These are phyloP conservation scores for Scarus forsteni DNA, from an alignment of 2,797 vertebrate genomes.

Conservation along the genomic window DNA sequence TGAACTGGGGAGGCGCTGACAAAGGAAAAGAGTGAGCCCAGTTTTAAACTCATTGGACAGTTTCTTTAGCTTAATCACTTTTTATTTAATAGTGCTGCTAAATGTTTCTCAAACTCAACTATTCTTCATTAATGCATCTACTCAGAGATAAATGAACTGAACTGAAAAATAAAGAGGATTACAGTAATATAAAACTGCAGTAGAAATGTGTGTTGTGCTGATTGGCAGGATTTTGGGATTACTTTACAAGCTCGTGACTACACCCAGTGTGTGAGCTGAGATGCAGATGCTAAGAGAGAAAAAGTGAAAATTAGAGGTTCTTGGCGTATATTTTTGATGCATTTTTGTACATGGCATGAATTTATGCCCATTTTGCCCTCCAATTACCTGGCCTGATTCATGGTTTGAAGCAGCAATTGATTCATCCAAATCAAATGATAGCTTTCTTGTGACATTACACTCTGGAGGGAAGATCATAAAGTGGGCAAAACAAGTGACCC, in stretches of 20 bases:
- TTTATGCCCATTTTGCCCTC: no score
- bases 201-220: not conserved
- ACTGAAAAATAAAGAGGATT: not conserved
- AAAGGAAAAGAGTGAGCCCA: conserved; percentile 13
- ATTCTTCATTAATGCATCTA: not conserved
- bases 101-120: conserved; percentile 5
- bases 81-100: conserved; percentile 19
- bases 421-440: no score
- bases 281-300: not conserved
- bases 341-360: no score
- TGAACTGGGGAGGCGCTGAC: conserved; percentile 37
- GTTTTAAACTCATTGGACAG: conserved; percentile 28
- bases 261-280: not conserved
- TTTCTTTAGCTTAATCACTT: conserved; percentile 30
- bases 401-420: no score
- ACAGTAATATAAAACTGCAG: not conserved
- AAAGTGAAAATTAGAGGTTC: not conserved
- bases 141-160: not conserved
- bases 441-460: no score
- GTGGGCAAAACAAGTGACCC: no score
- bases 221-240: not conserved
- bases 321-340: not conserved
- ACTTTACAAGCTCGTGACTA: conserved; percentile 1
- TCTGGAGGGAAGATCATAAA: no score
- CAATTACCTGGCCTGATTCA: no score